Percentiles rank a stretch among this genome's conserved stretches.
These are phyloP conservation scores for Suricata suricatta DNA, from an alignment of 2,113 vertebrate genomes.

Conservation along the genomic window DNA sequence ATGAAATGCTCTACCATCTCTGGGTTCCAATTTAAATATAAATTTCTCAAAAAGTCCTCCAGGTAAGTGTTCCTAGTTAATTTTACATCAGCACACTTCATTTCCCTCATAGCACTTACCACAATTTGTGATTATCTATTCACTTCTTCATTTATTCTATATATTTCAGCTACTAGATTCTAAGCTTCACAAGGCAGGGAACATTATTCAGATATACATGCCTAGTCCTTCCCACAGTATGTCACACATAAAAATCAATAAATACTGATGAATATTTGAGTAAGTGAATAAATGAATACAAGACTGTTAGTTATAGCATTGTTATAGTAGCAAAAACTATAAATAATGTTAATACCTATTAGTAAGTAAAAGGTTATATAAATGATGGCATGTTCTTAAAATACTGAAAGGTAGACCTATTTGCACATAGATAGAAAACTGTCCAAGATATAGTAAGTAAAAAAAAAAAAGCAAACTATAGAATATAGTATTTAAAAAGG, in stretches of 20 bases:
- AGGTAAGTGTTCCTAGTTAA: not conserved
- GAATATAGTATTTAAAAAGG: not conserved
- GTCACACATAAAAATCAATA: constrained; percentile 9
- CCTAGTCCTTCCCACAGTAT: not conserved
- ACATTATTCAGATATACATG: not conserved
- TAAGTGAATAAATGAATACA: constrained; percentile 10
- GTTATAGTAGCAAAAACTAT: not conserved
- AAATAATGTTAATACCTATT: constrained; percentile 30
- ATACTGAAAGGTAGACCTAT: not conserved
- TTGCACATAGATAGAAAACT: constrained; percentile 34
- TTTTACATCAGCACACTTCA: not conserved
- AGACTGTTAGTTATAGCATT: not conserved
- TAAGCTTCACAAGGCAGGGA: not conserved
- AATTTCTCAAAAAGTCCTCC: not conserved
- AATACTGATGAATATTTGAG: constrained; percentile 30
- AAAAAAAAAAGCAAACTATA: constrained; percentile 18
- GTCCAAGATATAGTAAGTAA: not conserved
- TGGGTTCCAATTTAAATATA: not conserved
- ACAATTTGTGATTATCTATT: not conserved
- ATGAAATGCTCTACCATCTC: not conserved
- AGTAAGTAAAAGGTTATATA: constrained; percentile 35
- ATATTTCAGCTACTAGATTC: not conserved
- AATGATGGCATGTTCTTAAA: not conserved
- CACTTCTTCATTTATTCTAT: not conserved
- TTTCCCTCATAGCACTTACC: not conserved